A percentile compares a stretch with the other conserved stretches of the same genome.
Evolutionary conservation across 2,888 invertebrate genomes (phyloP).

Genomic region (Bembecia ichneumoniformis): DNA sequence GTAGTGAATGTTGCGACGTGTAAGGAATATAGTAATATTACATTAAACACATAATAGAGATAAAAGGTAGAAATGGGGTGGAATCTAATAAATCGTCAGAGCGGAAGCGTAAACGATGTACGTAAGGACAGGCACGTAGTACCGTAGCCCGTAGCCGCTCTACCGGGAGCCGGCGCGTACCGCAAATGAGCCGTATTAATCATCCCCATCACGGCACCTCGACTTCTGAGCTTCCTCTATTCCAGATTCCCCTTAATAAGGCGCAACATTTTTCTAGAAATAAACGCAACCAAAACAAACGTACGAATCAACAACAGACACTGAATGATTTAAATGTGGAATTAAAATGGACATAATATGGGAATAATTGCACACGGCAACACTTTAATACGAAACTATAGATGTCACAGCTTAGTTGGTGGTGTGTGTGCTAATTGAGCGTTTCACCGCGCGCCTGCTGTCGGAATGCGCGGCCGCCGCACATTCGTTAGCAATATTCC

Average conservation of each 20-base stretch:
- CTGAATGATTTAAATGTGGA: neutral
- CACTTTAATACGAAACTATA: neutral
- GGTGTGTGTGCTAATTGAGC: slow-evolving; percentile 56
- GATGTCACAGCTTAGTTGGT: neutral
- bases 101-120: slow-evolving; percentile 68
- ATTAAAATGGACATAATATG: neutral
- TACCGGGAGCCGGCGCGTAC: slow-evolving; percentile 33
- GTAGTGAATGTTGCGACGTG: slow-evolving; percentile 30
- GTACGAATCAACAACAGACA: no score
- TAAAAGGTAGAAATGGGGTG: slow-evolving; percentile 65
- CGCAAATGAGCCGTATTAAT: slow-evolving; percentile 71
- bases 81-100: slow-evolving; percentile 64
- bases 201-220: slow-evolving; percentile 61
- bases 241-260: slow-evolving; percentile 54
- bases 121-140: slow-evolving; percentile 62
- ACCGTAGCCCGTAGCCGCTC: slow-evolving; percentile 33
- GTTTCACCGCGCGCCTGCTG: slow-evolving; percentile 43
- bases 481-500: slow-evolving; percentile 71
- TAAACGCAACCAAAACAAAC: slow-evolving; percentile 14
- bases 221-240: slow-evolving; percentile 60
- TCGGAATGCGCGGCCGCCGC: slow-evolving; percentile 46
- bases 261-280: slow-evolving; percentile 27
- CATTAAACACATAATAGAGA: slow-evolving; percentile 60
- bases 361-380: neutral
- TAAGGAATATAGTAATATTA: slow-evolving; percentile 29